Evolutionary conservation across 2,888 invertebrate genomes (phyloP), one percentile per base, ranked within the genome.

Genomic region (Listrodromus nycthemerus): DNA sequence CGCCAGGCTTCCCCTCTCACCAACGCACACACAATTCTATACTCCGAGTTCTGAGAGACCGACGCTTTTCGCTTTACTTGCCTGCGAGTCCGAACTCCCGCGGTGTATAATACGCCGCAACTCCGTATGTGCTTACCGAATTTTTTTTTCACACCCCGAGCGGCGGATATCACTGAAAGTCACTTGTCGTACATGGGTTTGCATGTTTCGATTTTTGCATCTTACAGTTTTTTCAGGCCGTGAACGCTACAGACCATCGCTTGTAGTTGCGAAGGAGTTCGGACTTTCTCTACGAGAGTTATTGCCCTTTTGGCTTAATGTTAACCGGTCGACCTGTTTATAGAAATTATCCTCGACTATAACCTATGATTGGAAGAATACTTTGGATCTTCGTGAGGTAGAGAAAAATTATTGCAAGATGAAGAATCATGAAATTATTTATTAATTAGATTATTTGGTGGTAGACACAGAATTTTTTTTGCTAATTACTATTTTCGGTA

Each of bases 1-100:
- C 79, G 87, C 67, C 85, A 83, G 21, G 86, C 85, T 86, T 71
- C 30, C 41, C 19, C 71, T 82, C 37, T 63, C 8, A 69, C 79
- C 77, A 82, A 83, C 84, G 84, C 80, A 80, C 83, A 61, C 75
- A 86, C 87, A 86, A 88, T 19, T 37, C 61, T 65, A 50, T 37
- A 61, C 61, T 65, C 48, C 4, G 63, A 65, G 63, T 65, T 63
- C 74, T 50, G 33, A 63, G 65, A 63, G 63, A 33, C 74, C 74
- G 74, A 73, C 48, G 27, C 10, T 45, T 61, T 65, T 63, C 27
- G 33, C 33, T 65, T 65, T n/a, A 65, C 37, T 65, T 19, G 37
- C 8, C 48, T 63, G 65, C 24, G 63, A 50, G 30, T 45, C 61
- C 27, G 27, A 13, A 21, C 33, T 1, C 48, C 10, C 48, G 61